Evolutionary conservation across 2,888 invertebrate genomes (phyloP), one percentile per base, ranked within the genome.

Genomic region (Caenorhabditis zanzibari): DNA sequence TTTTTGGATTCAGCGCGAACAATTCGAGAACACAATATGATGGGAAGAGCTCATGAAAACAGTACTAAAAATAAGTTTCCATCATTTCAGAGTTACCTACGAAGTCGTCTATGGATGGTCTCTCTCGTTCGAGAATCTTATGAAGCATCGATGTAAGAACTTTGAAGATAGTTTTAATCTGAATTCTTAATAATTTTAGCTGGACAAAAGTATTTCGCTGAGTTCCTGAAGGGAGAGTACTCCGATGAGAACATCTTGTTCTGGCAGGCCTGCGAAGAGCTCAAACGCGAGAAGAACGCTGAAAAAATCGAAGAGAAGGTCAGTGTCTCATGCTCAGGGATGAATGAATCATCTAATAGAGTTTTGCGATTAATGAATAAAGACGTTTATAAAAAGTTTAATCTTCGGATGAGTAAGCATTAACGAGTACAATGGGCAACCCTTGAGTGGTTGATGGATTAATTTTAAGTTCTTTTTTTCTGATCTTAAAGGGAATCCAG

Each of bases 251-350:
- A 92, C 85, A 92, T 92, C 41, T 80, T 92, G 19, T 92, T 92
- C 83, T 92, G 91, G 90, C 88, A 88, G 44, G 89, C 89, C 2
- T 88, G 88, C 73, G 88, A 89, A 64, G 88, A 89, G 63, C 66
- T 89, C 66, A 88, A 98, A 94, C 95, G 95, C 90, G 98, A 98
- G 94, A 95, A 95, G 90, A 96, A 96, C 94, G 95, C 96, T 72
- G 96, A 96, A 93, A 95, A 95, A 64, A 95, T 98, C 90, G 98
- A 98, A 94, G 97, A 97, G 94, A 97, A 97, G 86, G 85, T 88
- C 1, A 52, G 79, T 68, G 16, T 28, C 6, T 6, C 14, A 16
- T 44, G 0, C n/a, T 14, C 47, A 47, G 19, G 19, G 12, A 47
- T 56, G 5, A 19, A 22, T 66, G 68, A 68, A 58, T 75, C 56